Conservation (phyloP, 2,113 vertebrate species). For the Hippocampus barbouri region DNA sequence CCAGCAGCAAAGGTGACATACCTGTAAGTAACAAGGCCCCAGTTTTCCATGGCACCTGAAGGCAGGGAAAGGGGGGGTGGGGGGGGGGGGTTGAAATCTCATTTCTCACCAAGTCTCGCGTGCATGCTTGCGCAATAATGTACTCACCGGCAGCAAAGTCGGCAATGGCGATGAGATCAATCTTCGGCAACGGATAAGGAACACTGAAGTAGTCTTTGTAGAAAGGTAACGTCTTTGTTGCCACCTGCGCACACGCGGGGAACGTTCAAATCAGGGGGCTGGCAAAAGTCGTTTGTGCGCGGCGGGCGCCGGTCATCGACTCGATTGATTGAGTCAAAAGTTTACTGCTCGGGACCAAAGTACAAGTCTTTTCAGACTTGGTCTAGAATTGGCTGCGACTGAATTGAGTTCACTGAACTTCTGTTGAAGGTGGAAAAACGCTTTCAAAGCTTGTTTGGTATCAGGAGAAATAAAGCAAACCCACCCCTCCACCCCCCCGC, state of each 20-base stretch:
- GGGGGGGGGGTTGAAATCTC: neutral
- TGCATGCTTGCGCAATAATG: conserved; percentile 33
- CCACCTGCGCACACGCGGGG: conserved; percentile 76
- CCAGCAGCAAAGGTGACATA: conserved; percentile 43
- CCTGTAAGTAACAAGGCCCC: conserved; percentile 99
- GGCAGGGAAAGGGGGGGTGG: neutral
- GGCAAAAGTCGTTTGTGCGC: neutral
- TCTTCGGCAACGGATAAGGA: conserved; percentile 98
- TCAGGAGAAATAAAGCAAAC: neutral
- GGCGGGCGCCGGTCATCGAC: too few relatives aligned
- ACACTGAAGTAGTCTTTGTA: conserved; percentile 99
- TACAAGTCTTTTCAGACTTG: too few relatives aligned
- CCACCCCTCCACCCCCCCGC: too few relatives aligned
- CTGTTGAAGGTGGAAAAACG: too few relatives aligned
- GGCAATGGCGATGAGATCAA: conserved; percentile 99
- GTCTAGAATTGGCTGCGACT: too few relatives aligned
- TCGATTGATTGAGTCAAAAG: neutral
- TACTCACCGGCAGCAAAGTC: conserved; percentile 97
- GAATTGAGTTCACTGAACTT: too few relatives aligned
- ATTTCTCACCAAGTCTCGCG: neutral
- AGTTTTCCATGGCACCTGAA: conserved; percentile 99
- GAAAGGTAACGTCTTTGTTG: conserved; percentile 98
- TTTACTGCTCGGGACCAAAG: neutral
- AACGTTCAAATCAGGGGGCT: neutral
- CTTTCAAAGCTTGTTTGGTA: neutral